Conservation (phyloP, 2,797 vertebrate species). For the Dryobates pubescens region DNA sequence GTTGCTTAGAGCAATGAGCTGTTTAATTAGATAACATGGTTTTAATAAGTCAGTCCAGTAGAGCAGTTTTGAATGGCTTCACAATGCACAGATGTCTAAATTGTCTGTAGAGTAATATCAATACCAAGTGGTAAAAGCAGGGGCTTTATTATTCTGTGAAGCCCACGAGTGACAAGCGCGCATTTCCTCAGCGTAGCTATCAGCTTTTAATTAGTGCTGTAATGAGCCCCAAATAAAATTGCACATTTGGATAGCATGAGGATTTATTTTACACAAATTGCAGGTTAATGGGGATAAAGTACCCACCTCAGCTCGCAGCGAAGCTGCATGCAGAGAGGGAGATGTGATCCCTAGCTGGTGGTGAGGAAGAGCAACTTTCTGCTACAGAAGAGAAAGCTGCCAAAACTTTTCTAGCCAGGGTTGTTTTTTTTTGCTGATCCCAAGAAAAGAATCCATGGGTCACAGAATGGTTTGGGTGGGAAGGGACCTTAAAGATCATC, state of each 20-base stretch:
- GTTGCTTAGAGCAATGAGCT: slow-evolving; percentile 67
- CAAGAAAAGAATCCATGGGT: neutral
- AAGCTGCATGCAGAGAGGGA: neutral
- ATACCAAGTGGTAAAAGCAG: slow-evolving; percentile 29
- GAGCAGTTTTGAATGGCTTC: slow-evolving; percentile 57
- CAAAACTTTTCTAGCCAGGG: neutral
- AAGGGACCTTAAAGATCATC: too few relatives aligned
- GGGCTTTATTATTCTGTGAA: neutral
- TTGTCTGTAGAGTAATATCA: slow-evolving; percentile 41
- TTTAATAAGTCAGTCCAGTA: slow-evolving; percentile 63
- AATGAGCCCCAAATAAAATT: slow-evolving; percentile 7
- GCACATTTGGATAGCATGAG: neutral
- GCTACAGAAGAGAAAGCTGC: neutral
- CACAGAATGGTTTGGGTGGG: too few relatives aligned
- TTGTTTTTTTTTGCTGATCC: neutral
- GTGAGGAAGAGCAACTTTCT: neutral
- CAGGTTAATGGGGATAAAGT: neutral
- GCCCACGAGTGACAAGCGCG: neutral
- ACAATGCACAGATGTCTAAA: slow-evolving; percentile 59
- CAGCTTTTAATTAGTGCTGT: slow-evolving; percentile 28
- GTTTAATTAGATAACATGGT: slow-evolving; percentile 68
- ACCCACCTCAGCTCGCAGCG: neutral
- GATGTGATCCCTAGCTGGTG: neutral
- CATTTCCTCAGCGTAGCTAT: slow-evolving; percentile 6
- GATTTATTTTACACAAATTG: slow-evolving; percentile 12